Percentiles rank a stretch among this genome's conserved stretches.
phyloP scores from a whole-genome alignment of 2,113 vertebrate genomes.

The Saguinus midas region DNA sequence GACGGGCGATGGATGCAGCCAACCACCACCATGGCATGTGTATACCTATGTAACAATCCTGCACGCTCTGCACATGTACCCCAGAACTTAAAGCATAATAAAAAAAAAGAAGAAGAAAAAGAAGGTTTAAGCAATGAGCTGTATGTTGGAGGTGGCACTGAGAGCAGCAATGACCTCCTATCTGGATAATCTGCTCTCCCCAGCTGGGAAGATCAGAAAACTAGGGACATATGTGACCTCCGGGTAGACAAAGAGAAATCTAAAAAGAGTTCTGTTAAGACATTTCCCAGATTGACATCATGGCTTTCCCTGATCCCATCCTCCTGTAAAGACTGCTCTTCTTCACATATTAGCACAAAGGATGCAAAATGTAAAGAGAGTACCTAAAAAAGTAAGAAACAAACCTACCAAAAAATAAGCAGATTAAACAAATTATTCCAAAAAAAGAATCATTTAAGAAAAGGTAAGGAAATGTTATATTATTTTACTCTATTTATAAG shows the following conservation, averaged over 20 bases:
- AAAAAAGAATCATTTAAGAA: slow-evolving; percentile 13
- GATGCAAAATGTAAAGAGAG: background rate
- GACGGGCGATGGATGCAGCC: too few relatives aligned
- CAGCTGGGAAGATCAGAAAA: background rate
- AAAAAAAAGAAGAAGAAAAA: background rate
- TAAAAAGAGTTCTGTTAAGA: background rate
- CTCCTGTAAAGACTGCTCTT: background rate
- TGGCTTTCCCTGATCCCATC: background rate
- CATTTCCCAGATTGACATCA: background rate
- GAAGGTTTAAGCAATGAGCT: background rate
- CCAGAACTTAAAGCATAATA: too few relatives aligned
- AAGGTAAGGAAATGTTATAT: background rate
- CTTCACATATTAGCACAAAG: background rate
- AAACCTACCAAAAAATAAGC: background rate
- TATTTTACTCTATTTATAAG: background rate
- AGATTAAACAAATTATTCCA: background rate
- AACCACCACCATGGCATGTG: too few relatives aligned
- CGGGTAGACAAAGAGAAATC: background rate
- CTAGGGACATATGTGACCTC: background rate
- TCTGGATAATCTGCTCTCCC: background rate
- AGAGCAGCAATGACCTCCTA: background rate
- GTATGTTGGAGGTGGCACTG: background rate
- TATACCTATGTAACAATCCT: too few relatives aligned
- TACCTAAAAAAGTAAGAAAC: background rate
- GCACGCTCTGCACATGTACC: too few relatives aligned